These are phyloP conservation scores for Nasua narica DNA, from an alignment of 2,797 vertebrate genomes.

Conservation along the genomic window DNA sequence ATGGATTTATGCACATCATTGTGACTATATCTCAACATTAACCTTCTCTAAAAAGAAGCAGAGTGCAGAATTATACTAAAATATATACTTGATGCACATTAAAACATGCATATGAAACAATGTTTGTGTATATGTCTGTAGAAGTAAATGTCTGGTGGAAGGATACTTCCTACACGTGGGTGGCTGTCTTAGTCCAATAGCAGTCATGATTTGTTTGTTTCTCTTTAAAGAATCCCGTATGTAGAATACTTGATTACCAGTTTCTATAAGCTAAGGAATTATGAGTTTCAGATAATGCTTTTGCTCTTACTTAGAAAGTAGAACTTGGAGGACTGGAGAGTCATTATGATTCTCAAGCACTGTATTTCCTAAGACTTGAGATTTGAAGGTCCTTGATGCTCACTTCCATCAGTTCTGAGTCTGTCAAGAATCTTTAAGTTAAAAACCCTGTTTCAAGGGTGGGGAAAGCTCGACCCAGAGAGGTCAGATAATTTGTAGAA, in stretches of 20 bases:
- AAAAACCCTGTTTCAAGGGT: neutral
- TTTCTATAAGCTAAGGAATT: neutral
- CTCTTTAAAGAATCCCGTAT: neutral
- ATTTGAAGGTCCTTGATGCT: neutral
- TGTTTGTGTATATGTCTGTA: neutral
- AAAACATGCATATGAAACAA: neutral
- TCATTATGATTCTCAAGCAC: neutral
- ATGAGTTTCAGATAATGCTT: constrained; percentile 17
- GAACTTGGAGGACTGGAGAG: neutral
- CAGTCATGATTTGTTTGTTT: neutral
- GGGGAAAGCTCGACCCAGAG: neutral
- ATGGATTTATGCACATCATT: neutral
- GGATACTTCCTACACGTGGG: neutral
- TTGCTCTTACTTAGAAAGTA: neutral
- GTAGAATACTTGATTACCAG: neutral
- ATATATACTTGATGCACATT: neutral
- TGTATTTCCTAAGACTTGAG: neutral
- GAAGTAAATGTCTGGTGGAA: neutral
- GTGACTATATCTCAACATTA: neutral
- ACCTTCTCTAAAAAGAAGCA: neutral
- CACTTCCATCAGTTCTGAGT: neutral
- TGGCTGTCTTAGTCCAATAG: neutral
- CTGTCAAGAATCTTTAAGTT: neutral
- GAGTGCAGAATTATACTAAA: neutral
- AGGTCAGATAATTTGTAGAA: neutral